These are phyloP conservation scores for Limnephilus lunatus DNA, from an alignment of 2,888 invertebrate species.

Conservation along the genomic window DNA sequence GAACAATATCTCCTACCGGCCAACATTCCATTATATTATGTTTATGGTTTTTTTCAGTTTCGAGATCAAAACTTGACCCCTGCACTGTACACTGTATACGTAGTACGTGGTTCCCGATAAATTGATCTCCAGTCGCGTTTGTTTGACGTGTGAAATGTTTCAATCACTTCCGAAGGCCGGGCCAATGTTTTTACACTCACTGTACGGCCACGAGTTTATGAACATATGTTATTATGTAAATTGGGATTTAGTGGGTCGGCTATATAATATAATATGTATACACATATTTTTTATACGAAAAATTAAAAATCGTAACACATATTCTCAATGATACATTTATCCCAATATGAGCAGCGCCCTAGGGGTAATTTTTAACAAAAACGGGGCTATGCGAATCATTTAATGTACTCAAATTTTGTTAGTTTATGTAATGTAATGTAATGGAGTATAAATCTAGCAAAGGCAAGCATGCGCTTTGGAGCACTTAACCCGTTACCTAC, in stretches of 20 bases:
- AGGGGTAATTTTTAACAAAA: too few relatives aligned
- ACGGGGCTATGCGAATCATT: too few relatives aligned
- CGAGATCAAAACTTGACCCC: conserved; percentile 11
- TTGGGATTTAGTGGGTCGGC: background rate
- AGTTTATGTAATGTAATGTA: too few relatives aligned
- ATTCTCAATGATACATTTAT: too few relatives aligned
- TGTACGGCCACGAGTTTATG: too few relatives aligned
- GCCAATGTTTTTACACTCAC: background rate
- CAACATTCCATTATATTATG: background rate
- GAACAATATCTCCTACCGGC: background rate
- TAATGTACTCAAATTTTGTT: too few relatives aligned
- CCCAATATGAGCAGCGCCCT: too few relatives aligned
- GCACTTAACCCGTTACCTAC: too few relatives aligned
- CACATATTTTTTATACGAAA: too few relatives aligned
- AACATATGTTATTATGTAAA: background rate
- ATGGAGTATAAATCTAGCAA: too few relatives aligned
- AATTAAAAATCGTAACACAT: too few relatives aligned
- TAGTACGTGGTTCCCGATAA: background rate
- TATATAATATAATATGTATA: background rate
- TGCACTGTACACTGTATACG: background rate
- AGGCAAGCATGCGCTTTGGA: too few relatives aligned
- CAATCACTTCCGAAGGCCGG: background rate
- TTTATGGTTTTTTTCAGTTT: background rate
- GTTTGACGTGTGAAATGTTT: background rate
- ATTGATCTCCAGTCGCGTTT: background rate